Base-by-base conservation (phyloP, 2,888 invertebrate species). In the Lamellibrachia columna region DNA sequence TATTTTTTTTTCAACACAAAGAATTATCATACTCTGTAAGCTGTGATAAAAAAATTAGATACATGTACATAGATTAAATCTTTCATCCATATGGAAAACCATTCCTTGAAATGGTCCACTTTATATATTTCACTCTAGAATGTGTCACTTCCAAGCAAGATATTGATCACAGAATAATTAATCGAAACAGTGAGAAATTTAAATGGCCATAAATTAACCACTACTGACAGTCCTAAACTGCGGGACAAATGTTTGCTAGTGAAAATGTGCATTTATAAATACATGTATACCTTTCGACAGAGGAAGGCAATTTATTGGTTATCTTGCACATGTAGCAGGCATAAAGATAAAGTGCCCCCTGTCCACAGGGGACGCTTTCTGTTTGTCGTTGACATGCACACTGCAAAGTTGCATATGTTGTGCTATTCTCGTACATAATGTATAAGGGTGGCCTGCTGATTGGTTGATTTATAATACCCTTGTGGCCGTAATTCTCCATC, bases 361-460 rank as follows among this genome's bases (percentile, higher is more conserved):
- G 22, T n/a, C 75, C 75, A 75, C 75, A 22, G 22, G 75, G 75
- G 75, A 75, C 22, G 22, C 75, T 75, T 15, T 75, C 75, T 75
- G 75, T 75, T 58, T 75, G 75, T 75, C 22, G 75, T 75, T 75
- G 75, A 15, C 75, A 75, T 75, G 75, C 22, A 75, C 22, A 75
- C 75, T 4, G 75, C 75, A 15, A 22, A 6, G 75, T 75, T 75
- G 75, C 75, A 75, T 75, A 75, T 22, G 75, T 75, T n/a, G 75
- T 15, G 75, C 75, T 75, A 75, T 75, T 75, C 75, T 75, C 22
- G 22, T 75, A 75, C 75, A 75, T 75, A 22, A 75, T 75, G 75
- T 75, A 75, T 75, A 75, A 75, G 75, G 75, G 75, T 75, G n/a
- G 75, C 75, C 75, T 75, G 75, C 75, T 75, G 75, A 75, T 75